phyloP scores from a whole-genome alignment of 2,113 vertebrate genomes.

The Podocnemis expansa region DNA sequence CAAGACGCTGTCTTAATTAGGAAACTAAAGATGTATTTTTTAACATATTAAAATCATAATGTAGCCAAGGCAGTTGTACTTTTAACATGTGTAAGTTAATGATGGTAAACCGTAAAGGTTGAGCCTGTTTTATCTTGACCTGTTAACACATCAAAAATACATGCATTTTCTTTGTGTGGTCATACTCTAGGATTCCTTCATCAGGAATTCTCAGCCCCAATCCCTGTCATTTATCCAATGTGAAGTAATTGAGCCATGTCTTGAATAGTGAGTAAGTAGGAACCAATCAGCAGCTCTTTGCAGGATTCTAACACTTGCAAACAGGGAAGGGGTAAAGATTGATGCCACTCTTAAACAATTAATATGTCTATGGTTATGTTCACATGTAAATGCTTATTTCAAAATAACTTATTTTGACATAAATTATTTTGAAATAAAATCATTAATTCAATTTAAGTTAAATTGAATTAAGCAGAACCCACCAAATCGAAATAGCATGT shows the following conservation, averaged over 20 bases:
- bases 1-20: neutral
- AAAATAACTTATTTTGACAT: no score
- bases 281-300: neutral
- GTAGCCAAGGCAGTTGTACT: neutral
- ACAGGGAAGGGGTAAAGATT: neutral
- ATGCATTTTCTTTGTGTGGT: neutral
- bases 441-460: no score
- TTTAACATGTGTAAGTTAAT: neutral
- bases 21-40: neutral
- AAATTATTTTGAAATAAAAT: no score
- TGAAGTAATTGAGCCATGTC: neutral
- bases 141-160: neutral
- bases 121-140: neutral
- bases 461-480: no score
- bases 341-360: neutral
- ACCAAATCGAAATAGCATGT: no score
- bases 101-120: neutral
- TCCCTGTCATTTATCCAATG: neutral
- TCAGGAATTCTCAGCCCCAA: neutral
- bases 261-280: neutral
- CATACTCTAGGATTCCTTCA: neutral
- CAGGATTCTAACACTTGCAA: neutral
- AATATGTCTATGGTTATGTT: no score
- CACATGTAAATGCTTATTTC: no score
- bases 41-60: neutral